phyloP scores from a whole-genome alignment of 2,888 invertebrate genomes.

The Linnaemya vulpina region DNA sequence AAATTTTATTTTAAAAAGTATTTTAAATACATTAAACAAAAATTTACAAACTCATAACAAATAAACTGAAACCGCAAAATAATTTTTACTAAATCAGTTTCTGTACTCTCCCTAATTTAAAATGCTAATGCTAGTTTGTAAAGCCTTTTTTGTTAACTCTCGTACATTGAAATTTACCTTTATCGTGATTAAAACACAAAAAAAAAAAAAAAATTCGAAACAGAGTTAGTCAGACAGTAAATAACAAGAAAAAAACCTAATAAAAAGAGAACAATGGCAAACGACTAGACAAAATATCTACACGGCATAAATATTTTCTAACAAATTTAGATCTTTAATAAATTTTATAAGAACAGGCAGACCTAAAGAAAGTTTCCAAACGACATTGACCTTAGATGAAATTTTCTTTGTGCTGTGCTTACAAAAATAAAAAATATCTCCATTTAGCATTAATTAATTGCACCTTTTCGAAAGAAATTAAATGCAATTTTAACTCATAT shows the following conservation, averaged over 20 bases:
- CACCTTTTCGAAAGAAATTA: neutral
- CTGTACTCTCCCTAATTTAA: neutral
- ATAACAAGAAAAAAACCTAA: constrained; percentile 22
- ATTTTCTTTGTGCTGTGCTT: constrained; percentile 49
- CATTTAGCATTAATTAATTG: constrained; percentile 16
- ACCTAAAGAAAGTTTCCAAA: constrained; percentile 72
- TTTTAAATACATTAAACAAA: too few species aligned
- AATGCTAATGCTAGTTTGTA: neutral
- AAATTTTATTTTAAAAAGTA: too few species aligned
- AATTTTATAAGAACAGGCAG: constrained; percentile 56
- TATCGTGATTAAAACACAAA: constrained; percentile 53
- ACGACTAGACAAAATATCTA: constrained; percentile 43
- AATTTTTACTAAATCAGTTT: neutral
- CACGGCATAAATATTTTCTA: constrained; percentile 35
- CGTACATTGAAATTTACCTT: constrained; percentile 59
- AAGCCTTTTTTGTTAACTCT: constrained; percentile 3
- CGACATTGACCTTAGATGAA: constrained; percentile 81
- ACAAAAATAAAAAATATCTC: neutral
- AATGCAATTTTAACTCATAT: neutral
- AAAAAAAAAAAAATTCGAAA: constrained; percentile 23
- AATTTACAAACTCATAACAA: too few species aligned
- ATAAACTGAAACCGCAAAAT: too few species aligned
- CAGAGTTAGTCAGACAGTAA: constrained; percentile 52
- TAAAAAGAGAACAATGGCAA: constrained; percentile 37
- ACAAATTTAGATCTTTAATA: constrained; percentile 44